Base-by-base conservation (phyloP, 2,888 invertebrate species). In the Hirtodrosophila histrioides region DNA sequence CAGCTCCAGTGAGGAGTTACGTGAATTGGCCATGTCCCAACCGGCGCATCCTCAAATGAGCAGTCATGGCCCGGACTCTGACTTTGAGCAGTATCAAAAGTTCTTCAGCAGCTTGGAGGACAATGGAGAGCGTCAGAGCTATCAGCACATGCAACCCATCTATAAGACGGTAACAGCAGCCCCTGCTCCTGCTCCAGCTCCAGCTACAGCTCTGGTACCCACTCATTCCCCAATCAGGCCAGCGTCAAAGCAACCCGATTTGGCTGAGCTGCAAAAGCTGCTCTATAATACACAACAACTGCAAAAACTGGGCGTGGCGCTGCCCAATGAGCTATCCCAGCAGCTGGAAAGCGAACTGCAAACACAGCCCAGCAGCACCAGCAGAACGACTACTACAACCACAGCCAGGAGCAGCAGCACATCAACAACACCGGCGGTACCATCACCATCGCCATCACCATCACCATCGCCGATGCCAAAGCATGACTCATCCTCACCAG, bases 231-330 rank as follows among this genome's bases (percentile, higher is more conserved):
- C 39, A 4, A 5, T 69, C 10, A 48, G 37, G 29, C 8, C 64
- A 44, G 49, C 29, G 17, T 9, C 39, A 0, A 56, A 67, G 29
- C 91, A 93, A 49, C 92, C 92, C 9, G 93, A 94, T 78, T 90
- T 93, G 27, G 89, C 91, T 8, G 92, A 93, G 75, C 78, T 93
- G 7, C 92, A 92, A 45, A 92, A 92, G 76, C 76, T 93, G 3
- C 86, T 93, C 11, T 91, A 91, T 31, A 92, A 93, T 41, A 92
- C 93, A 9, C 86, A 88, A 4, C 89, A 91, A 55, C 53, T 91
- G 7, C 85, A 90, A 51, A 90, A 91, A 53, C 70, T 91, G 31
- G 89, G 89, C 58, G 79, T 89, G 29, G 69, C 83, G 0, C 33
- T 89, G 55, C 90, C 90, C 24, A 83, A 82, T 24, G 88, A 89